These are phyloP conservation scores for Quiscalus mexicanus DNA, from an alignment of 2,113 vertebrate genomes.

Conservation along the genomic window DNA sequence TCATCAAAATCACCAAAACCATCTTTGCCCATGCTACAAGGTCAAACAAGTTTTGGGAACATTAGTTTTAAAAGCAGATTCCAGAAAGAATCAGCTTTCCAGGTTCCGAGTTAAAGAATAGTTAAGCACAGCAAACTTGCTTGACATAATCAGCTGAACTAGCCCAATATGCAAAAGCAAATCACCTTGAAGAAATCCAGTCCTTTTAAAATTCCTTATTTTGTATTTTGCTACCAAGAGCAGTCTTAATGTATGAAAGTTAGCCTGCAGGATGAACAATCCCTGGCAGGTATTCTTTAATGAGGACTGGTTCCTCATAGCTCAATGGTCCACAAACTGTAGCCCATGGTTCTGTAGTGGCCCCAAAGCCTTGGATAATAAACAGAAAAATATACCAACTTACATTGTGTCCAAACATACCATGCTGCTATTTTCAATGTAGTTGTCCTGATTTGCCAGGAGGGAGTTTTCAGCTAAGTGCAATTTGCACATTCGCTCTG, in stretches of 20 bases:
- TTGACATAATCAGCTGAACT: neutral
- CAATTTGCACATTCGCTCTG: constrained; percentile 20
- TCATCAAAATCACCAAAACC: neutral
- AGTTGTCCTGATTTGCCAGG: neutral
- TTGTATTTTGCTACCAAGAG: neutral
- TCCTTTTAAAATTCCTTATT: neutral
- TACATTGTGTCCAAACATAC: neutral
- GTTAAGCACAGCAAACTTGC: neutral
- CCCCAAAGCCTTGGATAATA: neutral
- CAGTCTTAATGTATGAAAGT: neutral
- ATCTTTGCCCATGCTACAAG: neutral
- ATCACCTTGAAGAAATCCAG: neutral
- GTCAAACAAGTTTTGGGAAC: neutral
- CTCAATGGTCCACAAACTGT: neutral
- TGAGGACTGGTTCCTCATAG: neutral
- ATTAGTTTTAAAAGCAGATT: neutral
- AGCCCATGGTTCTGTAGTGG: neutral
- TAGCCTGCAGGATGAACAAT: neutral
- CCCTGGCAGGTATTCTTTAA: constrained; percentile 27
- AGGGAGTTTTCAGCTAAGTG: constrained; percentile 28
- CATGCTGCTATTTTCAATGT: neutral
- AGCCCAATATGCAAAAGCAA: neutral
- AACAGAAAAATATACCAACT: constrained; percentile 1
- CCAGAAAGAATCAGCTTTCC: neutral
- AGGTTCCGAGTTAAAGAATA: neutral